A percentile compares a stretch with the other conserved stretches of the same genome.
These are phyloP conservation scores for Regulus satrapa DNA, from an alignment of 2,113 vertebrate genomes.

Conservation along the genomic window DNA sequence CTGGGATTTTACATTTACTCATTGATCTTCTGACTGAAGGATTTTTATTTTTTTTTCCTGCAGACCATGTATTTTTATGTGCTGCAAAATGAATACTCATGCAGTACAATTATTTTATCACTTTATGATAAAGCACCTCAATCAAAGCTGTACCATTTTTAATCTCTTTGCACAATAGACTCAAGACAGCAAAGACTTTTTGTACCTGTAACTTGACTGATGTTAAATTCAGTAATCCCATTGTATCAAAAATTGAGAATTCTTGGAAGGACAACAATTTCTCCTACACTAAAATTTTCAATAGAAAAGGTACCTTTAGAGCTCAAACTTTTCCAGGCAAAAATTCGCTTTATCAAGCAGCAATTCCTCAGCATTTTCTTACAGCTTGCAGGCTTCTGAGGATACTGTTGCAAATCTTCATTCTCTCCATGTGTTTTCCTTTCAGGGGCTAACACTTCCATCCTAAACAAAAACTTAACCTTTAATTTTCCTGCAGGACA, in stretches of 20 bases:
- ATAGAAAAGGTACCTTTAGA: conserved; percentile 74
- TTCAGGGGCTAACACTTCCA: conserved; percentile 68
- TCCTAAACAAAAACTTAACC: conserved; percentile 54
- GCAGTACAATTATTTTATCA: conserved; percentile 31
- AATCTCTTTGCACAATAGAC: conserved; percentile 24
- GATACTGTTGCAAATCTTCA: conserved; percentile 70
- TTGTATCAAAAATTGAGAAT: background rate
- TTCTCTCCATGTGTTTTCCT: conserved; percentile 71
- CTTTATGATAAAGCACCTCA: conserved; percentile 13
- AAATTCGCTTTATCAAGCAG: conserved; percentile 78
- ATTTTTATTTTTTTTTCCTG: background rate
- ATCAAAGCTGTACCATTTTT: conserved; percentile 24
- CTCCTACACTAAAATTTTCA: conserved; percentile 27
- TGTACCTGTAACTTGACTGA: background rate
- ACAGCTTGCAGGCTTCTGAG: conserved; percentile 75
- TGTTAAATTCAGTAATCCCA: conserved; percentile 15
- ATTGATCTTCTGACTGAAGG: background rate
- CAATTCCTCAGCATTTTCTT: conserved; percentile 81
- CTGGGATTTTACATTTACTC: background rate
- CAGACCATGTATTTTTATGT: conserved; percentile 10
- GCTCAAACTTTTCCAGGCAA: conserved; percentile 78
- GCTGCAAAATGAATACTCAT: conserved; percentile 16
- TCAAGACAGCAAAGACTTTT: background rate
- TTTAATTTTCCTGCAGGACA: conserved; percentile 22
- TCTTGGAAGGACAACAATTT: conserved; percentile 1